Base-by-base conservation (phyloP, 2,888 invertebrate genomes). In the Epsilonema sp. region DNA sequence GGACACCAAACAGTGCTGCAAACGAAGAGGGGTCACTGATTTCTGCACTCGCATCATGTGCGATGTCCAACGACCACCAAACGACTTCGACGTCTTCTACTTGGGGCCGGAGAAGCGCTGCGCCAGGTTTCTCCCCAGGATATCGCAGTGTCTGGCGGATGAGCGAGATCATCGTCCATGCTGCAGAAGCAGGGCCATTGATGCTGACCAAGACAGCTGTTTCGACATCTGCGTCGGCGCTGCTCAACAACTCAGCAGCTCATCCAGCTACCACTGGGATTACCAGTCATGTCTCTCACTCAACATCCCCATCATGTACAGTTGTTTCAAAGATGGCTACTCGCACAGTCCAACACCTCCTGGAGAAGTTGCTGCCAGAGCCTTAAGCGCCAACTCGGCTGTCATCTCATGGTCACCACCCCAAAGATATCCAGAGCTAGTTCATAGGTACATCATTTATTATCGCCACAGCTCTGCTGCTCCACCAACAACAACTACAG, bases 121-220 rank as follows among this genome's bases (percentile, higher is more conserved):
- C 45, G 46, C 53, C 1, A 43, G 41, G 25, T 49, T 52, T 43
- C 42, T 61, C 19, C 45, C 51, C 13, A 26, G 41, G 19, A 54
- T 60, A n/a, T 51, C 59, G 2, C 44, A 49, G 20, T 61, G 61
- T 45, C 42, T 61, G 23, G 46, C 58, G 39, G 52, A 58, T 31
- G 62, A 60, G 19, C 51, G 58, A 24, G 56, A 62, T 48, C 52
- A 56, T 31, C 50, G 52, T n/a, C 44, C 45, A 16, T 61, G 62
- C 37, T 59, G 59, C 43, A 22, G 47, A 11, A 45, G 43, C 5
- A 51, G 54, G 11, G 53, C 56, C 21, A 51, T 50, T 22, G 47
- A 53, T 37, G 19, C 45, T 13, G 58, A 60, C 11, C 50, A 55
- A 41, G 43, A 38, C 26, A 49, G 48, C 4, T 62, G 62, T 47